phyloP scores from a whole-genome alignment of 2,113 vertebrate genomes.

The Prolemur simus region DNA sequence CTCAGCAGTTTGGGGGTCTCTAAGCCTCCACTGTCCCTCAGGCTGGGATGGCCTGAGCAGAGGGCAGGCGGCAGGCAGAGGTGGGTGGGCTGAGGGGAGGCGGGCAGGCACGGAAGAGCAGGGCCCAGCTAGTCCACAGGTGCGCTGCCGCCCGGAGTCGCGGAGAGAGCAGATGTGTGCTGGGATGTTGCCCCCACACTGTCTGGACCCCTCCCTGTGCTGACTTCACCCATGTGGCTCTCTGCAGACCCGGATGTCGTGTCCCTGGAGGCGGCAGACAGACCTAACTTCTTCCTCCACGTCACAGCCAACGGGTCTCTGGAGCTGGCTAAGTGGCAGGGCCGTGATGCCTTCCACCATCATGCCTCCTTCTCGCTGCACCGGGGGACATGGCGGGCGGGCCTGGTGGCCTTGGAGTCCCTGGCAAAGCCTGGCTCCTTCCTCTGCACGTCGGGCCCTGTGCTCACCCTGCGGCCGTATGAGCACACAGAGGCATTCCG shows the following conservation, averaged over 20 bases:
- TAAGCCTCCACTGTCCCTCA: too few relatives aligned
- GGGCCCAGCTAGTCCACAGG: neutral
- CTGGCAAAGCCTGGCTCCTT: conserved; percentile 91
- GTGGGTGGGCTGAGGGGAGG: neutral
- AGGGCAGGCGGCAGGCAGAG: neutral
- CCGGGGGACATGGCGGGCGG: conserved; percentile 89
- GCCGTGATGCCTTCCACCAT: conserved; percentile 86
- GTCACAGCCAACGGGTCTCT: conserved; percentile 84
- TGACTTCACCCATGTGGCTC: neutral
- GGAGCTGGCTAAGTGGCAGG: conserved; percentile 90
- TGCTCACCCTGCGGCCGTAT: conserved; percentile 86
- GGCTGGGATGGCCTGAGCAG: neutral
- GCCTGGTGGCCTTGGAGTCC: conserved; percentile 94
- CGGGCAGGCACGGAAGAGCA: fast-evolving
- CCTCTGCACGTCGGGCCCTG: conserved; percentile 83
- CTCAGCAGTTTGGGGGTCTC: neutral
- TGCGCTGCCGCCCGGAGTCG: fast-evolving
- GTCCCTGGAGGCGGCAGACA: conserved; percentile 92
- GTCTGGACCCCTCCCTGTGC: neutral
- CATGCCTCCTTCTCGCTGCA: conserved; percentile 92
- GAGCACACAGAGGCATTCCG: conserved; percentile 90
- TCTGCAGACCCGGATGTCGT: conserved; percentile 90
- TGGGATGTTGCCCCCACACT: too few relatives aligned
- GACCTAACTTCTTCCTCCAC: conserved; percentile 94
- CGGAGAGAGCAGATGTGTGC: neutral